Percentiles rank a stretch among this genome's conserved stretches.
These are phyloP conservation scores for Pristionchus pacificus DNA, from an alignment of 1,140 invertebrate genomes.

Conservation along the genomic window DNA sequence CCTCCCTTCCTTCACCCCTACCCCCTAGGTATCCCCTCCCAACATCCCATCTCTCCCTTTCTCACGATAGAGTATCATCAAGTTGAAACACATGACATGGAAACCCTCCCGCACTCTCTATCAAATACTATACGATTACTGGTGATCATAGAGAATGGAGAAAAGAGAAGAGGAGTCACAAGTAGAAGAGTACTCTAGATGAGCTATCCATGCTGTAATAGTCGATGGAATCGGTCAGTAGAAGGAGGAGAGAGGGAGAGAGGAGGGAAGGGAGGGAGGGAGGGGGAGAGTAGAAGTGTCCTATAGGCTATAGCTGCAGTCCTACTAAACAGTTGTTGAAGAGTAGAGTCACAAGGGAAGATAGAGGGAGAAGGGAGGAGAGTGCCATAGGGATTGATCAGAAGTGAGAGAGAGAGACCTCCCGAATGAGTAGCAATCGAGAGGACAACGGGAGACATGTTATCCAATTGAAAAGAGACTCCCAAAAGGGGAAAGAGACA, in stretches of 20 bases:
- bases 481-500: background rate
- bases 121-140: no score
- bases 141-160: no score
- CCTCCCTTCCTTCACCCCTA: background rate
- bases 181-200: no score
- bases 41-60: background rate
- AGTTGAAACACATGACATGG: no score
- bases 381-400: background rate
- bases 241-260: background rate
- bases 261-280: background rate
- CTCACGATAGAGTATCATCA: background rate
- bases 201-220: no score
- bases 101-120: no score
- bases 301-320: background rate
- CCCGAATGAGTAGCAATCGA: background rate
- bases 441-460: background rate
- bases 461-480: background rate
- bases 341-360: background rate
- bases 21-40: background rate
- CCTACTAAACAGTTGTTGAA: background rate
- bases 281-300: background rate
- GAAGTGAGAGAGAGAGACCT: background rate
- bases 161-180: no score
- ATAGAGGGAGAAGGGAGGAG: background rate
- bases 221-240: constrained; percentile 4